A percentile compares a stretch with the other conserved stretches of the same genome.
phyloP scores from a whole-genome alignment of 2,888 invertebrate genomes.

The Apomyelois bistriatella region DNA sequence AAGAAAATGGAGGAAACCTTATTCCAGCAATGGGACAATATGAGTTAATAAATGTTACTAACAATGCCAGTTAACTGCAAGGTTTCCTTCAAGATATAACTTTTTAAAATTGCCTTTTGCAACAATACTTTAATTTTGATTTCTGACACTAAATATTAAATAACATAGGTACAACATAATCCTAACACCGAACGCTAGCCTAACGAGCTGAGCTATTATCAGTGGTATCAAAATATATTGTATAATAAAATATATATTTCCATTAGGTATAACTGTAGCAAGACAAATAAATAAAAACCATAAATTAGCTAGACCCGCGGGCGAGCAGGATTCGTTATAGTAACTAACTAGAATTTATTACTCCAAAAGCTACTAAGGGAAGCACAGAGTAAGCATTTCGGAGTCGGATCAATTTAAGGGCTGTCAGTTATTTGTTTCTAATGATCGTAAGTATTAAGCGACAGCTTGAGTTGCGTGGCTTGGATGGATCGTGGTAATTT shows the following conservation, averaged over 20 bases:
- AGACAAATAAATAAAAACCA: constrained; percentile 20
- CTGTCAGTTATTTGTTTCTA: background rate
- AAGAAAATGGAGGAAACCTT: too few relatives aligned
- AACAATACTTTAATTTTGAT: too few relatives aligned
- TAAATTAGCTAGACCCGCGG: constrained; percentile 42
- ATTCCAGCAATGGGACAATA: too few relatives aligned
- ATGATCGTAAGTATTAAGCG: too few relatives aligned
- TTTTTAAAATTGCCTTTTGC: too few relatives aligned
- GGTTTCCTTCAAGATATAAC: too few relatives aligned
- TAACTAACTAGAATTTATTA: constrained; percentile 66
- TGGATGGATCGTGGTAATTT: too few relatives aligned
- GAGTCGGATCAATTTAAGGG: background rate
- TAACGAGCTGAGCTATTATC: background rate
- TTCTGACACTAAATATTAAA: background rate
- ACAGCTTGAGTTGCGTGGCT: too few relatives aligned
- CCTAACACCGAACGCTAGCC: background rate
- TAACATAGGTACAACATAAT: background rate
- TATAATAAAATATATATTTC: constrained; percentile 7
- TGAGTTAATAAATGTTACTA: too few relatives aligned
- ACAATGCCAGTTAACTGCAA: too few relatives aligned
- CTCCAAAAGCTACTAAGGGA: constrained; percentile 27
- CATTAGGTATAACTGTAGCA: background rate
- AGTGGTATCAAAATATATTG: background rate
- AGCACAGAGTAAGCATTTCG: background rate
- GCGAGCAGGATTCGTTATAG: constrained; percentile 35